Evolutionary conservation across 2,797 vertebrate genomes (phyloP).

Genomic region (Semotilus atromaculatus): DNA sequence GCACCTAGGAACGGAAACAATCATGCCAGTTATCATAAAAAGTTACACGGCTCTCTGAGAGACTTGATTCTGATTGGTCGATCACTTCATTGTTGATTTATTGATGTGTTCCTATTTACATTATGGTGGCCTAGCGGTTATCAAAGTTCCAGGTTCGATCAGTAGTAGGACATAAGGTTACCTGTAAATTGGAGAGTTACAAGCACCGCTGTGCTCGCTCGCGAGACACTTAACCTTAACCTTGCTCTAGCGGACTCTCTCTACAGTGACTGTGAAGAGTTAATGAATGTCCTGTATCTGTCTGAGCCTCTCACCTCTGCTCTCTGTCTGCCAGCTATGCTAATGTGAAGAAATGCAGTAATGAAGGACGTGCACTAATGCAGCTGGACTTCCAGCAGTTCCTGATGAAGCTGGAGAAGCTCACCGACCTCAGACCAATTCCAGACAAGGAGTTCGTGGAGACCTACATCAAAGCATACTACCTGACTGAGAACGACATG

Average conservation of each 20-base stretch:
- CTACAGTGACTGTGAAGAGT: slow-evolving; percentile 3
- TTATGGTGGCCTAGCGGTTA: neutral
- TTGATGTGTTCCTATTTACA: neutral
- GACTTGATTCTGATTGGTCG: neutral
- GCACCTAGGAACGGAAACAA: neutral
- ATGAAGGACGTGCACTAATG: slow-evolving; percentile 98
- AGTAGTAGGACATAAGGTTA: neutral
- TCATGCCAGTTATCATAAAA: neutral
- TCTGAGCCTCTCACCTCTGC: slow-evolving; percentile 25
- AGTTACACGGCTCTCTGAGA: neutral
- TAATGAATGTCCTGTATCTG: slow-evolving; percentile 35
- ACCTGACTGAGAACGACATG: slow-evolving; percentile 98
- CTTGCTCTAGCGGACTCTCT: neutral
- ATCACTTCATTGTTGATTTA: neutral
- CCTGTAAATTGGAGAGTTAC: neutral
- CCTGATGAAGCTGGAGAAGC: slow-evolving; percentile 97
- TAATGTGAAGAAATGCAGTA: slow-evolving; percentile 99
- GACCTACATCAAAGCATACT: slow-evolving; percentile 98
- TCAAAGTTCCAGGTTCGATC: neutral
- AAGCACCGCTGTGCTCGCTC: neutral
- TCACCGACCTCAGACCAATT: slow-evolving; percentile 97
- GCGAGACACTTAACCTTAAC: slow-evolving; percentile 4
- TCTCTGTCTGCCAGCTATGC: slow-evolving; percentile 84
- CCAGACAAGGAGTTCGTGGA: slow-evolving; percentile 99
- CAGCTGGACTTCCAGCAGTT: slow-evolving; percentile 99